These are phyloP conservation scores for Heteromurus nitidus DNA, from an alignment of 2,888 invertebrate genomes.

Conservation along the genomic window DNA sequence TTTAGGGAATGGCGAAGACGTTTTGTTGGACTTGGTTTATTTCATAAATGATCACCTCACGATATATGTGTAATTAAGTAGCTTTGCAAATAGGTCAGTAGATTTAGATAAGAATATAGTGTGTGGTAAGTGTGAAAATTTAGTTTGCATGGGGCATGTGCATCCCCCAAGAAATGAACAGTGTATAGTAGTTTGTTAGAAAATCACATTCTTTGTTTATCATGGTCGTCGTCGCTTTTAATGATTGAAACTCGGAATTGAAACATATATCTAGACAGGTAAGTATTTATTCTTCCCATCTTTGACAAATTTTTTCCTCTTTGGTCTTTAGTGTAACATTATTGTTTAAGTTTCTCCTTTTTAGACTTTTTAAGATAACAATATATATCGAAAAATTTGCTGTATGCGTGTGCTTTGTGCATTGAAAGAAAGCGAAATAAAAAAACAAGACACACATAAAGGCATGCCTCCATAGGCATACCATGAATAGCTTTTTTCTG, in stretches of 20 bases:
- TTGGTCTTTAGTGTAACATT: slow-evolving; percentile 1
- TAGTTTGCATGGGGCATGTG: no score
- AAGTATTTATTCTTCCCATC: not conserved
- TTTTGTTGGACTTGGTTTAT: no score
- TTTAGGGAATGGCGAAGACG: no score
- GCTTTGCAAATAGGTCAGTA: no score
- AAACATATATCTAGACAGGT: not conserved
- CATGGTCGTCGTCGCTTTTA: not conserved
- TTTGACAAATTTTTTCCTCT: not conserved
- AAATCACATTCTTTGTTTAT: not conserved
- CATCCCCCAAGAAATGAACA: no score
- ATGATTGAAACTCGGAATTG: not conserved
- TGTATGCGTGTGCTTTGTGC: slow-evolving; percentile 6
- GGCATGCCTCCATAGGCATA: no score
- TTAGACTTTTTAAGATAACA: not conserved
- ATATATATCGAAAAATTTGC: not conserved
- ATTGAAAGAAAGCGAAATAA: slow-evolving; percentile 1
- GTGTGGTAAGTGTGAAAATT: no score
- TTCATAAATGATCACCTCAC: no score
- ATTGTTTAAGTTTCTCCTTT: not conserved
- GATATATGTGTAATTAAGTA: no score
- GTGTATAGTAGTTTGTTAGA: no score
- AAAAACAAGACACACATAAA: not conserved
- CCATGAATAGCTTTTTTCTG: no score
- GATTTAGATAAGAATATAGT: no score